phyloP scores from a whole-genome alignment of 2,113 vertebrate genomes.

The Dicaeum eximium region DNA sequence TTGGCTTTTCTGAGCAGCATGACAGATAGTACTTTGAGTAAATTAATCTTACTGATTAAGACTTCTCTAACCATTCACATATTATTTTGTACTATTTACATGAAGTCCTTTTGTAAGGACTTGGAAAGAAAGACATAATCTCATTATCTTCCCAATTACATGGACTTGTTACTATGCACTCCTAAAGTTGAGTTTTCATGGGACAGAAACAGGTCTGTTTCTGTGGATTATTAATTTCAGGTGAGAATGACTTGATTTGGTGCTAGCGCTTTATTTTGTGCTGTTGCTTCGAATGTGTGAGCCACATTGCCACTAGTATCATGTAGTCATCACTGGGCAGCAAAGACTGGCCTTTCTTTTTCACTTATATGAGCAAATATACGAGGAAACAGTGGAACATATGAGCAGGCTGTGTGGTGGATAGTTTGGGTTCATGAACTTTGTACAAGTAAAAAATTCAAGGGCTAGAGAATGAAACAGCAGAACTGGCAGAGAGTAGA shows the following conservation, averaged over 20 bases:
- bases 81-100: neutral
- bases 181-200: neutral
- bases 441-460: neutral
- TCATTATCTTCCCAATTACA: neutral
- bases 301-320: fast-evolving
- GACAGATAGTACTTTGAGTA: neutral
- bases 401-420: neutral
- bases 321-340: neutral
- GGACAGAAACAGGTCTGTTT: neutral
- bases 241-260: neutral
- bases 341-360: neutral
- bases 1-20: neutral
- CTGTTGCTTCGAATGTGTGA: neutral
- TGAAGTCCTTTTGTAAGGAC: neutral
- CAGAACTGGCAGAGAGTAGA: neutral
- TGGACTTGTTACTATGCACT: neutral
- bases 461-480: neutral
- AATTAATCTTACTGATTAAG: neutral
- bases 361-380: fast-evolving
- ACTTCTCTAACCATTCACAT: neutral
- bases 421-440: neutral
- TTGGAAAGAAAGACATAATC: neutral
- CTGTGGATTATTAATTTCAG: neutral
- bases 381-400: neutral
- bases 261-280: neutral